A percentile compares a stretch with the other conserved stretches of the same genome.
phyloP scores from a whole-genome alignment of 2,113 vertebrate species.

The Tachuris rubrigastra region DNA sequence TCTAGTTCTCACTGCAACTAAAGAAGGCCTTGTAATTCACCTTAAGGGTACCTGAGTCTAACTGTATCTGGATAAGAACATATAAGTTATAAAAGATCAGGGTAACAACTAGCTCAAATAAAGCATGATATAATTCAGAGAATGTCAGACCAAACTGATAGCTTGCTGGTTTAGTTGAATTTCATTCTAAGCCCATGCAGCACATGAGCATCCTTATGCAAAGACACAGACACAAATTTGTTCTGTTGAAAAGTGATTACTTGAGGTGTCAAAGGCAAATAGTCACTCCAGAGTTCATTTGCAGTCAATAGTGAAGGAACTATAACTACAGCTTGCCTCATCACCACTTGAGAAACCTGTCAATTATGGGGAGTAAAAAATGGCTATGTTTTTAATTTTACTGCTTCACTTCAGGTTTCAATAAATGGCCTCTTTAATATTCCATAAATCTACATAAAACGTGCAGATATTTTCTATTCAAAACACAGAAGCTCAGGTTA shows the following conservation, averaged over 20 bases:
- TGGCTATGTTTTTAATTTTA: background rate
- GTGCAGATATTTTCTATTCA: background rate
- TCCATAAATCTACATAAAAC: background rate
- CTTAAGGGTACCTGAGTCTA: background rate
- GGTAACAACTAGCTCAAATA: background rate
- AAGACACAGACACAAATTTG: background rate
- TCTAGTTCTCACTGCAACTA: background rate
- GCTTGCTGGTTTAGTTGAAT: background rate
- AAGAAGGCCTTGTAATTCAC: background rate
- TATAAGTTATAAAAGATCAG: background rate
- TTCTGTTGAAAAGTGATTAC: background rate
- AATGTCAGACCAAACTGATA: background rate
- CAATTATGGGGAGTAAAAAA: background rate
- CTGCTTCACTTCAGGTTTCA: background rate
- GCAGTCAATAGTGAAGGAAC: background rate
- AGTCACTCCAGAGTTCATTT: background rate
- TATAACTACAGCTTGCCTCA: background rate
- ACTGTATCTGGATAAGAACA: background rate
- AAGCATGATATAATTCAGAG: background rate
- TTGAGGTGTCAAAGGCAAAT: background rate
- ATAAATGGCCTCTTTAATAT: background rate
- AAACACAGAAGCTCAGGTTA: background rate
- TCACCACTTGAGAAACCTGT: background rate
- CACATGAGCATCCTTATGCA: background rate
- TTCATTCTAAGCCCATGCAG: background rate